These are phyloP conservation scores for Lagria hirta DNA, from an alignment of 2,888 invertebrate species.

Conservation along the genomic window DNA sequence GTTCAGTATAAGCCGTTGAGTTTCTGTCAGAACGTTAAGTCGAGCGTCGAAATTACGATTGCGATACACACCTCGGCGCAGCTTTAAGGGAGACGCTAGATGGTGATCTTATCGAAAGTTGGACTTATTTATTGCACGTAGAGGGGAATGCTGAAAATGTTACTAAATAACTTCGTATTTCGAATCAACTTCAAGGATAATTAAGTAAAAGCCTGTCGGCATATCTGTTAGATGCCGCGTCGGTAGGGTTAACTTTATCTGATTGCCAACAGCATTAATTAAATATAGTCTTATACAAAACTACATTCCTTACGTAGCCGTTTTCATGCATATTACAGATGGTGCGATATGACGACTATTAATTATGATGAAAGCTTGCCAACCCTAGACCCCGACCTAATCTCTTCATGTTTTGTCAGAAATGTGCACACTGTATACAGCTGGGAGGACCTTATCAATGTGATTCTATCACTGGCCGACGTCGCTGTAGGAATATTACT, in stretches of 20 bases:
- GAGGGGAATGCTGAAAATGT: constrained; percentile 28
- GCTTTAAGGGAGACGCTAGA: constrained; percentile 27
- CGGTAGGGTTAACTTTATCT: constrained; percentile 28
- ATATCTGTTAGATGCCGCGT: constrained; percentile 11
- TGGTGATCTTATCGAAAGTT: constrained; percentile 32
- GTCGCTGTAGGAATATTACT: not conserved
- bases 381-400: constrained; percentile 3
- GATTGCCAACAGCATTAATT: constrained; percentile 24
- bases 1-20: constrained; percentile 20
- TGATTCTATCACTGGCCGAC: constrained; percentile 3
- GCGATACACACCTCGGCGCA: constrained; percentile 24
- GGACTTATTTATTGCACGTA: constrained; percentile 33
- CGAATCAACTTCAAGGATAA: constrained; percentile 32
- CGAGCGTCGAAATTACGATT: constrained; percentile 26
- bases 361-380: constrained; percentile 15
- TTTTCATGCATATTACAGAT: constrained; percentile 20
- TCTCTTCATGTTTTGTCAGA: constrained; percentile 5
- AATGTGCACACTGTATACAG: not conserved
- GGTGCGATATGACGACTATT: constrained; percentile 20
- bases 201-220: constrained; percentile 33
- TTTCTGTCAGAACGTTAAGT: constrained; percentile 24
- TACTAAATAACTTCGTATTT: constrained; percentile 30
- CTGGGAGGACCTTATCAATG: constrained; percentile 7
- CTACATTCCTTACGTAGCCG: constrained; percentile 18
- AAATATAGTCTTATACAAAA: constrained; percentile 16